Evolutionary conservation across 2,888 invertebrate genomes (phyloP).

Genomic region (Antheraea assamensis): DNA sequence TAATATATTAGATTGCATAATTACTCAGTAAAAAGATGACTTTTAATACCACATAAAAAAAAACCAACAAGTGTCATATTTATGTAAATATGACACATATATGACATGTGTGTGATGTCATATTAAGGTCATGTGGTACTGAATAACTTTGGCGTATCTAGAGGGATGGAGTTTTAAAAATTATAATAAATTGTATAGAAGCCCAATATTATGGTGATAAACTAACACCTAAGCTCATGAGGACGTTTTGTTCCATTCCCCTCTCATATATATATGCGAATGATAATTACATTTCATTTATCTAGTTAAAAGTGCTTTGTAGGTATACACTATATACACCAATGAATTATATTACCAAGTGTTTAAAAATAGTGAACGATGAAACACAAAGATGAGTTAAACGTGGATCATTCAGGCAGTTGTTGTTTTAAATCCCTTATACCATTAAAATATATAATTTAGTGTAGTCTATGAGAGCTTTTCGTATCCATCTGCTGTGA

Average conservation of each 20-base stretch:
- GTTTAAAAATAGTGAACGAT: background rate
- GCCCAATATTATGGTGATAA: background rate
- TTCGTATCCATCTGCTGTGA: conserved; percentile 4
- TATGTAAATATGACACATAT: too few relatives aligned
- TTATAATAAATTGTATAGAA: background rate
- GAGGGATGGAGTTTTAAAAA: background rate
- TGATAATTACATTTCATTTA: background rate
- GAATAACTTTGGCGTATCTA: background rate
- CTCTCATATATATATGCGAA: background rate
- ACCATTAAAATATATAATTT: conserved; percentile 2
- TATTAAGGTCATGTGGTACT: background rate
- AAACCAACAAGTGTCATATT: too few relatives aligned
- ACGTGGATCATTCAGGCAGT: background rate
- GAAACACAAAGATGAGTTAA: background rate
- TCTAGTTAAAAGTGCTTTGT: background rate
- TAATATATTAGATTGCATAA: background rate
- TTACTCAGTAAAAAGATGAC: background rate
- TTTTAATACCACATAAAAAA: too few relatives aligned
- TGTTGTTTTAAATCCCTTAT: background rate
- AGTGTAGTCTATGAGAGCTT: background rate
- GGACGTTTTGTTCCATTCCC: background rate
- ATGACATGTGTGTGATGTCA: background rate
- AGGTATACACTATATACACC: background rate
- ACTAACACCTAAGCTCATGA: background rate
- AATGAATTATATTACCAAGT: background rate